phyloP scores from a whole-genome alignment of 2,797 vertebrate species.

The Acanthopagrus latus region DNA sequence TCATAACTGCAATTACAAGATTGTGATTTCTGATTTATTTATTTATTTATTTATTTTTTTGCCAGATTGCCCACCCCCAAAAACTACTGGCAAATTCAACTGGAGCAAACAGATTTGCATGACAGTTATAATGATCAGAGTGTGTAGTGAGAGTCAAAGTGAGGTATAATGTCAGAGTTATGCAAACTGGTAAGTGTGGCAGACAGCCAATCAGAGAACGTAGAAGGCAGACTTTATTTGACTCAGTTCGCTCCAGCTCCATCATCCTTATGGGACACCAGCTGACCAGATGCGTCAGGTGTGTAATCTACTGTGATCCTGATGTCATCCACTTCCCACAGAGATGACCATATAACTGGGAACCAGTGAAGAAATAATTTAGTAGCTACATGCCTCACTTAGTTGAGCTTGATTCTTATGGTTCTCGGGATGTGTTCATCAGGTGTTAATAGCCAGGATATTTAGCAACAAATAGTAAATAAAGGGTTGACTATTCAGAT shows the following conservation, averaged over 20 bases:
- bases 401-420: background rate
- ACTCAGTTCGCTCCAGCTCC: constrained; percentile 15
- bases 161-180: background rate
- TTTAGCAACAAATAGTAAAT: background rate
- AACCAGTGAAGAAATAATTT: background rate
- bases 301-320: constrained; percentile 23
- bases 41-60: too few relatives aligned
- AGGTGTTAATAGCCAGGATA: background rate
- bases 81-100: constrained; percentile 4
- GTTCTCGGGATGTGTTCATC: background rate
- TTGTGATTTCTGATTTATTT: too few relatives aligned
- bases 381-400: background rate
- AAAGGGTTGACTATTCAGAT: background rate
- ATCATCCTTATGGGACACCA: constrained; percentile 18
- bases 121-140: background rate
- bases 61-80: too few relatives aligned
- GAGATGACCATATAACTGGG: background rate
- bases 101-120: constrained; percentile 6
- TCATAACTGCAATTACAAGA: too few relatives aligned
- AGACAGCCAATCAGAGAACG: constrained; percentile 4
- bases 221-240: constrained; percentile 15
- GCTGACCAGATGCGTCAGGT: constrained; percentile 37
- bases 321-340: constrained; percentile 20
- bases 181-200: constrained; percentile 5
- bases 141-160: background rate